Base-by-base conservation (phyloP, 2,113 vertebrate genomes). In the Colaptes auratus region DNA sequence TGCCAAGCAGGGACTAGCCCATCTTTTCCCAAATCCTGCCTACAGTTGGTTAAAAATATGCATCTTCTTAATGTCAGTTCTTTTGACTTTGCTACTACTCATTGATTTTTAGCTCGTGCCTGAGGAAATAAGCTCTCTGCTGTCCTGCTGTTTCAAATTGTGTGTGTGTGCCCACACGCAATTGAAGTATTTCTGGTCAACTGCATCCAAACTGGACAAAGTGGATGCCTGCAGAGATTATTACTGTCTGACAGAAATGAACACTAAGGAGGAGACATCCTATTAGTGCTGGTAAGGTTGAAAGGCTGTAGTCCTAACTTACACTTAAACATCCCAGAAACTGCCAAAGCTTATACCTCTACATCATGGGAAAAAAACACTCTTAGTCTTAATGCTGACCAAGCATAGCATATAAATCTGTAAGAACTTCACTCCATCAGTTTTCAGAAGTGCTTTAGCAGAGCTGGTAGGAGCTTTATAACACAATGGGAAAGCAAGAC, bases 161-260 rank as follows among this genome's bases (percentile, higher is more conserved):
- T 6, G n/a, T 35, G n/a, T 35, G n/a, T 61, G 46, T 13, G 19
- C 9, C 27, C 0, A 0, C 15, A 24, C 50, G 17, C 28, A 33
- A 8, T 12, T 74, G 44, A 53, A 82, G 46, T 30, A 64, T 19
- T 81, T 71, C 21, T 35, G 59, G 21, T 25, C 80, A 80, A 13
- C 24, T 36, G 19, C 23, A 30, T 42, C 6, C 52, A 56, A 60
- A 35, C 35, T 59, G 59, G 36, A 39, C 23, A 52, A 78, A 30
- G 14, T 10, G 9, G 35, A 31, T 39, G 35, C 48, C 66, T 64
- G 42, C 50, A 64, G 73, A 64, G 42, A 59, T 46, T 20, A 12
- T 24, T 21, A 28, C 42, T 39, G 19, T 53, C 42, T 6, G 3
- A 48, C 78, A 74, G 19, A 53, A 58, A 52, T 27, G 14, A 67